Evolutionary conservation across 2,888 invertebrate genomes (phyloP).

Genomic region (Tipula helvola): DNA sequence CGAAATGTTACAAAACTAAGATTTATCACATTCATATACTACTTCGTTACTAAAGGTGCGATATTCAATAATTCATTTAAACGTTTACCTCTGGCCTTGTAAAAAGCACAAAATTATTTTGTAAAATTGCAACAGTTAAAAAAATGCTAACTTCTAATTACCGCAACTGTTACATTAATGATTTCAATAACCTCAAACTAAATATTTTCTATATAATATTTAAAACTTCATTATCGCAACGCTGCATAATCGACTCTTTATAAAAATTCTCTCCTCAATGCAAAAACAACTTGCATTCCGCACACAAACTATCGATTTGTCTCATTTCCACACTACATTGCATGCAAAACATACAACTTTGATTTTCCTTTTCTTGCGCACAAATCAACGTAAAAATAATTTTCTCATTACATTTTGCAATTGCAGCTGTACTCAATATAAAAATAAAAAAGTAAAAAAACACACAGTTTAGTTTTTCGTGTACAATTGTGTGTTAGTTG

Average conservation of each 20-base stretch:
- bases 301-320: not conserved
- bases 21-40: too few species aligned
- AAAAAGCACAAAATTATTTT: too few species aligned
- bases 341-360: too few species aligned
- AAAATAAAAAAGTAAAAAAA: too few species aligned
- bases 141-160: too few species aligned
- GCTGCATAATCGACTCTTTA: not conserved
- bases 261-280: not conserved
- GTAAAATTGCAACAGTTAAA: too few species aligned
- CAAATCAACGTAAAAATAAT: not conserved
- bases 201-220: not conserved
- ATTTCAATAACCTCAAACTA: too few species aligned
- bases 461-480: not conserved
- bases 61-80: too few species aligned
- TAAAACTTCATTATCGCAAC: not conserved
- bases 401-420: not conserved
- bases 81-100: too few species aligned
- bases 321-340: not conserved
- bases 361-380: not conserved
- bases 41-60: too few species aligned
- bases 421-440: not conserved
- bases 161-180: too few species aligned
- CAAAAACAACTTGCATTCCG: not conserved
- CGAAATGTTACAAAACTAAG: too few species aligned
- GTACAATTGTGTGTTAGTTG: not conserved